Evolutionary conservation across 2,888 invertebrate genomes (phyloP).

Genomic region (Epirrhoe alternata): DNA sequence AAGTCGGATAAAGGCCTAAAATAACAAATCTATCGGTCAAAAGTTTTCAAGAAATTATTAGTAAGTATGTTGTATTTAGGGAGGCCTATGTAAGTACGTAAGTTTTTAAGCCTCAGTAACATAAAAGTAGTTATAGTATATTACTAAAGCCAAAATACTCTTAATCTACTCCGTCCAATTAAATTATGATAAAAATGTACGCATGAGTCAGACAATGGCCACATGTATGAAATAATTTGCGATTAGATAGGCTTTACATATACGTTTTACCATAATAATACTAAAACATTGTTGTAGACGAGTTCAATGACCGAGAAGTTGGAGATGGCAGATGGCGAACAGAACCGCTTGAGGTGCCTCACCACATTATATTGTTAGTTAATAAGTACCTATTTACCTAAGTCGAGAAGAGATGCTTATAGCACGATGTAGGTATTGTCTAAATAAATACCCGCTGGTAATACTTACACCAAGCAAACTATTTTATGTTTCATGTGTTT

Average conservation of each 20-base stretch:
- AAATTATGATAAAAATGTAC: conserved; percentile 36
- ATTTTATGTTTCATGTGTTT: not conserved
- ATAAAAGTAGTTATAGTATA: conserved; percentile 4
- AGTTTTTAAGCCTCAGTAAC: conserved; percentile 4
- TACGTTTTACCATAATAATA: conserved; percentile 40
- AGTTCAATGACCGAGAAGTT: conserved; percentile 54
- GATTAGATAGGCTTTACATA: conserved; percentile 44
- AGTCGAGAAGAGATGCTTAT: not conserved
- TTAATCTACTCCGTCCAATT: conserved; percentile 13
- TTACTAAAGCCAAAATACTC: conserved; percentile 2
- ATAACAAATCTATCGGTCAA: too few species aligned
- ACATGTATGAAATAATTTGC: conserved; percentile 36
- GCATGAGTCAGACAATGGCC: conserved; percentile 34
- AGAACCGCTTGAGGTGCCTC: conserved; percentile 45
- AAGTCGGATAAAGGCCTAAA: too few species aligned
- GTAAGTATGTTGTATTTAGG: too few species aligned
- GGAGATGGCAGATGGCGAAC: conserved; percentile 60
- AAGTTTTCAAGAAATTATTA: too few species aligned
- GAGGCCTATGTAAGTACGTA: not conserved
- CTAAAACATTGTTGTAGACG: conserved; percentile 39
- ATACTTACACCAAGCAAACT: too few species aligned
- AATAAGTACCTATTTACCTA: conserved; percentile 6
- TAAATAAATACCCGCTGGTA: not conserved
- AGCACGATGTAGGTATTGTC: not conserved
- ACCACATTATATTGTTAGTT: conserved; percentile 41